A percentile compares a stretch with the other conserved stretches of the same genome.
Evolutionary conservation across 1,140 invertebrate genomes (phyloP).

Genomic region (Cotesia typhae): DNA sequence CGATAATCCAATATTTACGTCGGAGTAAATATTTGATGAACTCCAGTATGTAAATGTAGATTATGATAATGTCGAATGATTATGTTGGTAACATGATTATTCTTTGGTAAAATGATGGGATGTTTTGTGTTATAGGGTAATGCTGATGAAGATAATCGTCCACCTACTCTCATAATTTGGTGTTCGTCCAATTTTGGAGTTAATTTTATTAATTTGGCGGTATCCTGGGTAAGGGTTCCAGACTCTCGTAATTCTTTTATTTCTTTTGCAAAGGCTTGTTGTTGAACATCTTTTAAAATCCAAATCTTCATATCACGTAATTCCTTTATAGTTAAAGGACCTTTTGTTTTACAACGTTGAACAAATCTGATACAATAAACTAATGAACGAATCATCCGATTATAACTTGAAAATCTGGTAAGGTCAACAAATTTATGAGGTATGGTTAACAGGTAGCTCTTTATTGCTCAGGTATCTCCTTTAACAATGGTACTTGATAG

Average conservation of each 20-base stretch:
- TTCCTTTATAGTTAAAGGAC: no score
- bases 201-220: no score
- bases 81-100: conserved; percentile 27
- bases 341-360: no score
- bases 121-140: conserved; percentile 25
- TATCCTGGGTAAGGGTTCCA: no score
- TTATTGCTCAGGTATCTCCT: background rate
- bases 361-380: background rate
- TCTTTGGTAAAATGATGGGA: conserved; percentile 36
- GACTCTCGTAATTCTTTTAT: no score
- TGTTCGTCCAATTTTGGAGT: no score
- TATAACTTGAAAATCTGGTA: background rate
- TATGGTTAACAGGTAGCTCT: background rate
- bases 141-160: no score
- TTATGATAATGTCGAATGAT: conserved; percentile 26
- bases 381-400: background rate
- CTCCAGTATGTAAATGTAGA: conserved; percentile 4
- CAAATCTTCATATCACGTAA: background rate
- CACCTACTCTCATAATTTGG: no score
- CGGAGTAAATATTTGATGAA: conserved; percentile 21
- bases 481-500: background rate
- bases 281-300: background rate
- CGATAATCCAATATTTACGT: conserved; percentile 47
- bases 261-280: no score
- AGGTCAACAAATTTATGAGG: background rate